Evolutionary conservation across 2,888 invertebrate genomes (phyloP), one percentile per base, ranked within the genome.

Genomic region (Erebia aethiops): DNA sequence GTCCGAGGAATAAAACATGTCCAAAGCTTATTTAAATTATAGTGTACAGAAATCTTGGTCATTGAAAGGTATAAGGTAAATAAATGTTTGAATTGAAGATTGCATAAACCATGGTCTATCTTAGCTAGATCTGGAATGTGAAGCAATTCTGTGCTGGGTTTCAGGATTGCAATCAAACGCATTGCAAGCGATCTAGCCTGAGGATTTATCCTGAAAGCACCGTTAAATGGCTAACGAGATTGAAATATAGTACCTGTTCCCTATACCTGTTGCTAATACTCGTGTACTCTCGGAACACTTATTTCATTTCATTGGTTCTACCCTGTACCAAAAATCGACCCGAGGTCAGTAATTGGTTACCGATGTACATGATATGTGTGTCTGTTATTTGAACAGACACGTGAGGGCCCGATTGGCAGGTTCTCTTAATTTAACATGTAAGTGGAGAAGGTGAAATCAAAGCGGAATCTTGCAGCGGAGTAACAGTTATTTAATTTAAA

Each of bases 101-200:
- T 43, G 43, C 5, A 43, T 43, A 43, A 61, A 43, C 16, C 11
- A 43, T 16, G 11, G 43, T 16, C 5, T 43, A 61, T 61, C 61
- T 61, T 13, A 63, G 52, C 35, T 51, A n/a, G 66, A 68, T 57
- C 60, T 14, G 72, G 64, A 70, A 72, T 75, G 64, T 21, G 61
- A 71, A 52, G 58, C 69, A 69, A 70, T 71, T 67, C 67, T 65
- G 62, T 62, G 71, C 61, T 67, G 65, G 21, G 26, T 52, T 43
- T 56, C 63, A 74, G 67, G 75, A 76, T 76, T 76, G 78, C 76
- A 82, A 82, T 83, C 80, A 82, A 82, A 79, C 73, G 80, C 80
- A 82, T 80, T 75, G 71, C 76, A 62, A 21, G 67, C 71, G 67
- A 52, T 73, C 73, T 71, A 43, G 35, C 60, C 35, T 35, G 7